A percentile compares a stretch with the other conserved stretches of the same genome.
Conservation (phyloP, 2,888 invertebrate genomes). For the Panzeria rudis region DNA sequence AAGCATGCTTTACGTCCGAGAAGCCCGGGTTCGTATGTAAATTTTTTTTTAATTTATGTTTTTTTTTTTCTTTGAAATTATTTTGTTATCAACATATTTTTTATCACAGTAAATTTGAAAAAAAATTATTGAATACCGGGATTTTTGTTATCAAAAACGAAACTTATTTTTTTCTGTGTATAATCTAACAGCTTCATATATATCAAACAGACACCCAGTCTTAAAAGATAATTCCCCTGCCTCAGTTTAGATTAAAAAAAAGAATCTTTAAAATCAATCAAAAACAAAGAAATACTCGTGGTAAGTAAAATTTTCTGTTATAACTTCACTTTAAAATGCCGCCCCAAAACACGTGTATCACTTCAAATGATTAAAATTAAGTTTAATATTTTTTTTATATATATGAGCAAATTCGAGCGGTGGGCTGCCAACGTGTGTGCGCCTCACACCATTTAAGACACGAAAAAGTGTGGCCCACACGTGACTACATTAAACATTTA, state of each 20-base stretch:
- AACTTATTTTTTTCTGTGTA: too few species aligned
- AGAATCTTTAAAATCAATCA: background rate
- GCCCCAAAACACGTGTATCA: slow-evolving; percentile 29
- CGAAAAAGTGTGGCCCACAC: slow-evolving; percentile 69
- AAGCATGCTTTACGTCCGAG: too few species aligned
- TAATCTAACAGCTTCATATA: too few species aligned
- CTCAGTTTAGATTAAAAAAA: background rate
- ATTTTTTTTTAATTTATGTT: too few species aligned
- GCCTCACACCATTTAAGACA: slow-evolving; percentile 47
- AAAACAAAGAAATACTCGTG: too few species aligned
- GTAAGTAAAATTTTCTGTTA: background rate
- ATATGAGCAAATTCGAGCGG: slow-evolving; percentile 57
- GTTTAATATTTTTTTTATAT: slow-evolving; percentile 36
- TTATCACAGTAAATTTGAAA: too few species aligned
- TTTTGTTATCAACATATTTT: too few species aligned
- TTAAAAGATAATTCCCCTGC: background rate
- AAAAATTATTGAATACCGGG: too few species aligned
- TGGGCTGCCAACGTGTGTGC: slow-evolving; percentile 47
- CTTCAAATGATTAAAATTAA: slow-evolving; percentile 9
- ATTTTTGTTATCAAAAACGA: too few species aligned
- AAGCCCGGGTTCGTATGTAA: too few species aligned
- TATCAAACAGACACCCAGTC: background rate
- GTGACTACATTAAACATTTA: slow-evolving; percentile 63
- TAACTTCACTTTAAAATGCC: slow-evolving; percentile 35
- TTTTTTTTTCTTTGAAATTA: too few species aligned